Base-by-base conservation (phyloP, 2,888 invertebrate species). In the Halocaridina rubra region DNA sequence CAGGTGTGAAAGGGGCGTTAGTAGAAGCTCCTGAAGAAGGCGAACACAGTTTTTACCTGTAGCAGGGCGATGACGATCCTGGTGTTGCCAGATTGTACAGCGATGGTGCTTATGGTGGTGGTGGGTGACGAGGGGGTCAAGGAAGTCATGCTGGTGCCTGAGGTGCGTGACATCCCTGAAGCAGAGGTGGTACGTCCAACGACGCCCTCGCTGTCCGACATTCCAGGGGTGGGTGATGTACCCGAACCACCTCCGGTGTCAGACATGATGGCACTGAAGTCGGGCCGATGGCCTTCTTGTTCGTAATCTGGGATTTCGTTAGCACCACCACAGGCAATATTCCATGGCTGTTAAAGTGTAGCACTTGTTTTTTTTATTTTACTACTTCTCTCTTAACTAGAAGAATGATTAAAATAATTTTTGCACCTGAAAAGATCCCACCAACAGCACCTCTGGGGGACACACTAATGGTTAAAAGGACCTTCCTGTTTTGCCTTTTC, bases 31-130 rank as follows among this genome's bases (percentile, higher is more conserved):
- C 53, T 10, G 53, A 13, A 53, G 53, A 19, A 33, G 5, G 33
- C n/a, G 71, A 33, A 29, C 5, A 19, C 19, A 29, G 8, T 1
- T 27, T 19, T 69, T 94, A 97, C 97, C 94, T 96, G 95, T 89
- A 97, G 93, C 88, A 97, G 93, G 88, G 97, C 97, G 90, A 97
- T 95, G 90, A 97, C 96, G 90, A 97, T 94, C 91, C 95, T 94
- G 69, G 96, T 95, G 89, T 94, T 93, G 88, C 96, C 96, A 90
- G 96, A 96, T 91, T 96, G 96, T 87, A 97, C 95, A 72, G 96
- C 97, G 89, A 97, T 96, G 84, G 97, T 97, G 91, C 96, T 96
- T 90, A 97, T 95, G 89, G 96, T 96, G 85, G 96, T 96, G 80
- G 95, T 86, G 53, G 86, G 74, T 8, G 80, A 84, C 2, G 74